phyloP scores from a whole-genome alignment of 1,140 invertebrate genomes.

The Drosophila guanche region DNA sequence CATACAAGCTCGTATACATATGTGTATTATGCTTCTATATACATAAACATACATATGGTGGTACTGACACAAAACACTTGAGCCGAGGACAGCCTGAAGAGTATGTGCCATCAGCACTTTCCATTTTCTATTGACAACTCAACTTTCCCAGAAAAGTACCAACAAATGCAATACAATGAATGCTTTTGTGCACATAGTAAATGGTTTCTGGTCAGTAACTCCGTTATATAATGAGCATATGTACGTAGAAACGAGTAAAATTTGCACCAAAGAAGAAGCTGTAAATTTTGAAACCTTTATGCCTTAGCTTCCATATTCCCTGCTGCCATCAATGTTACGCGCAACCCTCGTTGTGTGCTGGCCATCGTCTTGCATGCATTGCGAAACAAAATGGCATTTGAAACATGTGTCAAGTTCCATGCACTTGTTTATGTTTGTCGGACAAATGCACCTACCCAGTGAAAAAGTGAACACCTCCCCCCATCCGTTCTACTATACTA shows the following conservation, averaged over 20 bases:
- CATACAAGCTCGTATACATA: conserved; percentile 8
- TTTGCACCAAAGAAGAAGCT: too few relatives aligned
- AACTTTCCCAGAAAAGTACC: too few relatives aligned
- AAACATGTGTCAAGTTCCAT: conserved; percentile 76
- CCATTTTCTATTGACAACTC: not conserved
- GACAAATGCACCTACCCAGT: conserved; percentile 19
- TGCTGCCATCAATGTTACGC: not conserved
- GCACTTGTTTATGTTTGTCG: conserved; percentile 65
- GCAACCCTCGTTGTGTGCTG: conserved; percentile 1
- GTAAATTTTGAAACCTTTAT: not conserved
- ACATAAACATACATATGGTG: not conserved
- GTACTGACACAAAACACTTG: conserved; percentile 1
- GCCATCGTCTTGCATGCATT: conserved; percentile 19
- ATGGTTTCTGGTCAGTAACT: too few relatives aligned
- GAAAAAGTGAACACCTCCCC: not conserved
- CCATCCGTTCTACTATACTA: too few relatives aligned
- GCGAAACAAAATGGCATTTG: conserved; percentile 60
- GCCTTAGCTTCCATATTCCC: not conserved
- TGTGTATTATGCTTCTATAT: not conserved
- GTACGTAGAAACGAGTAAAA: too few relatives aligned
- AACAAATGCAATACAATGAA: too few relatives aligned
- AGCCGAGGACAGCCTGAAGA: conserved; percentile 7
- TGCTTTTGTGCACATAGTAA: too few relatives aligned
- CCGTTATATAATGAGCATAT: too few relatives aligned
- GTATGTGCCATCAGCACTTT: not conserved